Evolutionary conservation across 2,888 invertebrate species (phyloP), one percentile per base, ranked within the genome.

Genomic region (Ophioninae sp.): DNA sequence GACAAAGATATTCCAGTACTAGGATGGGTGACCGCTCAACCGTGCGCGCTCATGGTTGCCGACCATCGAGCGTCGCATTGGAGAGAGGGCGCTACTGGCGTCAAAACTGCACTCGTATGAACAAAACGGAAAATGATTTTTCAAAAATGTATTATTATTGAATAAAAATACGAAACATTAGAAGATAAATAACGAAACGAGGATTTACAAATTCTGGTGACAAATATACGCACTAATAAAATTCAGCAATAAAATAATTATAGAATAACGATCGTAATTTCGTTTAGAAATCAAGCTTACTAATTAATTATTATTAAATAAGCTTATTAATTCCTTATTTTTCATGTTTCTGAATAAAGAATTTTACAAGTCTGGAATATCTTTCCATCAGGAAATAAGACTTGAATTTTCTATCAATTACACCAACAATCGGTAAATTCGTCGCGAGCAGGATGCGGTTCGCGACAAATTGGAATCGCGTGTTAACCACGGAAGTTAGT

Each of bases 391-490:
- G n/a, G 59, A 9, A 7, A 2, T 7, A 10, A 1, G 23, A n/a
- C 30, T n/a, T 17, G 63, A 8, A 20, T 20, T n/a, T 59, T 22
- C 63, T 73, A 73, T 39, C 51, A 51, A 59, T 39, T n/a, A n/a
- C 23, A 41, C 23, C 59, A 44, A 59, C 58, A 23, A 76, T 76
- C n/a, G 59, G 37, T 20, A 23, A 61, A 41, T 59, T 44, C 61
- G 61, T 61, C 22, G 23, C 6, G 17, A n/a, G 30, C 13, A 2
- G 56, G 22, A 17, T n/a, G 9, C 22, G 51, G 65, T 79, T 30
- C 6, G n/a, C 23, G 79, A 59, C 59, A 65, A 81, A 79, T 41
- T 75, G 59, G 30, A 64, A 64, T 82, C 74, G 82, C 82, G 78
- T 82, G 82, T 65, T 79, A 64, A 69, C 23, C 69, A 22, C 44